Evolutionary conservation across 2,113 vertebrate genomes (phyloP).

Genomic region (Rhinoptilus africanus): DNA sequence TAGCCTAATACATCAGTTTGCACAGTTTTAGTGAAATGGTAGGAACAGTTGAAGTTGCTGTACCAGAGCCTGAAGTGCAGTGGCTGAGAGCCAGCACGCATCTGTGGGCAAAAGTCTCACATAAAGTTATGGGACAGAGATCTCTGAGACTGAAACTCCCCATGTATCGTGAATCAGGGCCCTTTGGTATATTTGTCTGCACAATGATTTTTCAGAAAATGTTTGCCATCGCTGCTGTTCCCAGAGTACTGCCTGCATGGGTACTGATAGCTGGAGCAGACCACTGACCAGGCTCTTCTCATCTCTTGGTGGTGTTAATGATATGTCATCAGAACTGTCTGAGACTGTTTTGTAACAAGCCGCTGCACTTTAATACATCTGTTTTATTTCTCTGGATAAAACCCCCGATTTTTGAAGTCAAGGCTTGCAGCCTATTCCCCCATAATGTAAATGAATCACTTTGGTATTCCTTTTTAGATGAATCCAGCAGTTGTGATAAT

Average conservation of each 20-base stretch:
- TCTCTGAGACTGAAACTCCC: not conserved
- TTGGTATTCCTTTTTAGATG: conserved; percentile 49
- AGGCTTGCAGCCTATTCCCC: not conserved
- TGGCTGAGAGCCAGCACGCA: not conserved
- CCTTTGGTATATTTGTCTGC: not conserved
- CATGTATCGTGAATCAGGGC: not conserved
- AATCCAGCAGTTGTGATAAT: conserved; percentile 64
- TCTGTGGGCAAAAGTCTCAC: not conserved
- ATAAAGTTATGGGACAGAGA: not conserved
- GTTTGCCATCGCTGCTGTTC: not conserved
- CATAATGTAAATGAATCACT: conserved; percentile 14
- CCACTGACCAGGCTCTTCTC: not conserved
- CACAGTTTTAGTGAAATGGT: not conserved
- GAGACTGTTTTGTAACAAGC: not conserved
- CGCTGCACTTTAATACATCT: not conserved
- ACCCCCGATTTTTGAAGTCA: conserved; percentile 29
- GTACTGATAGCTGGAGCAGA: not conserved
- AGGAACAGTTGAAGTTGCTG: not conserved
- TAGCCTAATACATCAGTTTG: not conserved
- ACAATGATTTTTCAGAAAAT: not conserved
- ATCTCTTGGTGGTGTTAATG: not conserved
- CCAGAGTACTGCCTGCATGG: not conserved
- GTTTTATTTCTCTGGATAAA: conserved; percentile 5
- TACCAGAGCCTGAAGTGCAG: not conserved
- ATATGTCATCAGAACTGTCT: not conserved